Conservation (phyloP, 2,797 vertebrate genomes). For the Chaetodon trifasciatus region DNA sequence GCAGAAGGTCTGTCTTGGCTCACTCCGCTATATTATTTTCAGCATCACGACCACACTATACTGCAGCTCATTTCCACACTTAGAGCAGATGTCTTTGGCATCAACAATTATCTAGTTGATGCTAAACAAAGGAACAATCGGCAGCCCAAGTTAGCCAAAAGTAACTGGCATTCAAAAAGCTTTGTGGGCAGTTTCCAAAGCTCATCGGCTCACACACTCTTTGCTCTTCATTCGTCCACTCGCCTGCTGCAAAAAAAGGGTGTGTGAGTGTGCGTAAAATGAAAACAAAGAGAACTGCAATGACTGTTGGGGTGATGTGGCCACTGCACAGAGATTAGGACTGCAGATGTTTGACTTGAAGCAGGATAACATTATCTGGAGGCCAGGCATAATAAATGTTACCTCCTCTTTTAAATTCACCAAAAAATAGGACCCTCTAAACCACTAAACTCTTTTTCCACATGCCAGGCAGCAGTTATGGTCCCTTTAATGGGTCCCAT, state of each 20-base stretch:
- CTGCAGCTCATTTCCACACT: slow-evolving; percentile 31
- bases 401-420: slow-evolving; percentile 36
- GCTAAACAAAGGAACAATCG: slow-evolving; percentile 30
- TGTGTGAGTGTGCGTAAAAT: neutral
- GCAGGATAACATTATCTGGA: slow-evolving; percentile 21
- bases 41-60: slow-evolving; percentile 19
- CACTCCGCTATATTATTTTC: slow-evolving; percentile 40
- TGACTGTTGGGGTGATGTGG: neutral
- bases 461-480: slow-evolving; percentile 52
- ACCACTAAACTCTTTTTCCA: slow-evolving; percentile 44
- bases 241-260: neutral
- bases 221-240: slow-evolving; percentile 11
- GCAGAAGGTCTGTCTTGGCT: slow-evolving; percentile 51
- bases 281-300: neutral
- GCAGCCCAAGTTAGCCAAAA: slow-evolving; percentile 11
- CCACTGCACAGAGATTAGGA: neutral
- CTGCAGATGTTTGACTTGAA: slow-evolving; percentile 7
- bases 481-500: slow-evolving; percentile 60
- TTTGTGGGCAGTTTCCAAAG: slow-evolving; percentile 24
- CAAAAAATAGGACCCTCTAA: slow-evolving; percentile 49
- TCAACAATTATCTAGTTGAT: slow-evolving; percentile 17
- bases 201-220: slow-evolving; percentile 1
- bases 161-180: slow-evolving; percentile 5
- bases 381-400: slow-evolving; percentile 18
- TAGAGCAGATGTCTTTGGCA: slow-evolving; percentile 39